Conservation (phyloP, 1,140 invertebrate species). For the Bactericera cockerelli region DNA sequence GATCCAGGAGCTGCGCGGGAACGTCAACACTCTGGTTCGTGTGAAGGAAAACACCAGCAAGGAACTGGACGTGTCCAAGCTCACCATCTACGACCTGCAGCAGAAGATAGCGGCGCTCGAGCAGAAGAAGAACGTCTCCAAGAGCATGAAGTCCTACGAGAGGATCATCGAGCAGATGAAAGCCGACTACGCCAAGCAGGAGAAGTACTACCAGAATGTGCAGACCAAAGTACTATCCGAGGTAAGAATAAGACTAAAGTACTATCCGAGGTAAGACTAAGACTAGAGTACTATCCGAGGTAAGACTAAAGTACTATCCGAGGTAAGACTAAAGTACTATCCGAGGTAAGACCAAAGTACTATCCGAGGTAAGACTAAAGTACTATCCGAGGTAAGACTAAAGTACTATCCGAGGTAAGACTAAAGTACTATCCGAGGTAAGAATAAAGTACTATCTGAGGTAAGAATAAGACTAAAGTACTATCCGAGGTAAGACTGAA, state of each 20-base stretch:
- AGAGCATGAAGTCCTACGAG: neutral
- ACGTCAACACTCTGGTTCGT: neutral
- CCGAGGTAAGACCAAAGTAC: too few relatives aligned
- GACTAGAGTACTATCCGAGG: neutral
- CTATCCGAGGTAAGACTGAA: too few relatives aligned
- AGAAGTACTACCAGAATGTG: neutral
- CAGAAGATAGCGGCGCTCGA: neutral
- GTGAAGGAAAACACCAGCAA: neutral
- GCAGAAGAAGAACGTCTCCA: neutral
- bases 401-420: too few relatives aligned
- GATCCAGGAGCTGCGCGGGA: neutral
- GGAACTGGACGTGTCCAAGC: neutral
- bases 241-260: slow-evolving; percentile 6
- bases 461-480: too few relatives aligned
- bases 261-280: too few relatives aligned
- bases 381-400: too few relatives aligned
- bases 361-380: too few relatives aligned
- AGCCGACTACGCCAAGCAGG: neutral
- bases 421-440: too few relatives aligned
- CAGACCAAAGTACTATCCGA: neutral
- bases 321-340: too few relatives aligned
- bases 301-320: too few relatives aligned
- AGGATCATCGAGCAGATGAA: neutral
- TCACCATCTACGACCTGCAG: slow-evolving; percentile 1
- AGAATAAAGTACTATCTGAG: too few relatives aligned